Evolutionary conservation across 2,888 invertebrate species (phyloP).

Genomic region (Bombylius discolor): DNA sequence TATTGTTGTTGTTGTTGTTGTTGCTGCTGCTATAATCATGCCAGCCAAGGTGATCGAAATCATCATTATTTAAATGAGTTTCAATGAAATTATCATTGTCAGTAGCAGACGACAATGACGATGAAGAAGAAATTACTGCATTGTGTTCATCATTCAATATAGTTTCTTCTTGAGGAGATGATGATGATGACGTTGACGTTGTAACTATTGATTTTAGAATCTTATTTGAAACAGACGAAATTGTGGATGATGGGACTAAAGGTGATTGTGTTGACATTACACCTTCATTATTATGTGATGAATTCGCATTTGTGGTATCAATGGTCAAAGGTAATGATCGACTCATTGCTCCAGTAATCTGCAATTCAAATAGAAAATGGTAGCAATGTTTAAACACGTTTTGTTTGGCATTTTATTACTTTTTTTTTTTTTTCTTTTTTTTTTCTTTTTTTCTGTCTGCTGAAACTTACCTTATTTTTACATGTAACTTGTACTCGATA

Average conservation of each 20-base stretch:
- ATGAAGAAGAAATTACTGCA: neutral
- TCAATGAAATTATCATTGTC: neutral
- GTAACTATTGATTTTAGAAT: too few species aligned
- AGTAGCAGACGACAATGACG: neutral
- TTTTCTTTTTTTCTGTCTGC: too few species aligned
- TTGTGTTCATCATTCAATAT: too few species aligned
- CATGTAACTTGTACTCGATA: slow-evolving; percentile 36
- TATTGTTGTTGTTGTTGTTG: neutral
- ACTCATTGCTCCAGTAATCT: slow-evolving; percentile 32
- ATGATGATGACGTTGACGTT: neutral
- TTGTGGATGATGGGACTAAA: neutral
- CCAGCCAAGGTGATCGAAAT: neutral
- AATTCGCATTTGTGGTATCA: slow-evolving; percentile 27
- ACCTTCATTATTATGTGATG: slow-evolving; percentile 5
- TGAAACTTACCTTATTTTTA: slow-evolving; percentile 31
- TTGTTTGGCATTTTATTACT: too few species aligned
- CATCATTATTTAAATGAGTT: neutral
- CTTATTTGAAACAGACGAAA: too few species aligned
- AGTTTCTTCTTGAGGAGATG: neutral
- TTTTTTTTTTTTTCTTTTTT: too few species aligned
- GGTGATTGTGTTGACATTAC: neutral
- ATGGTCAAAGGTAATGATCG: slow-evolving; percentile 31
- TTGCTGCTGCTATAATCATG: neutral
- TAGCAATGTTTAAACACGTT: too few species aligned
- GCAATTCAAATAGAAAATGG: slow-evolving; percentile 8